phyloP scores from a whole-genome alignment of 2,113 vertebrate species.

The Panurus biarmicus region DNA sequence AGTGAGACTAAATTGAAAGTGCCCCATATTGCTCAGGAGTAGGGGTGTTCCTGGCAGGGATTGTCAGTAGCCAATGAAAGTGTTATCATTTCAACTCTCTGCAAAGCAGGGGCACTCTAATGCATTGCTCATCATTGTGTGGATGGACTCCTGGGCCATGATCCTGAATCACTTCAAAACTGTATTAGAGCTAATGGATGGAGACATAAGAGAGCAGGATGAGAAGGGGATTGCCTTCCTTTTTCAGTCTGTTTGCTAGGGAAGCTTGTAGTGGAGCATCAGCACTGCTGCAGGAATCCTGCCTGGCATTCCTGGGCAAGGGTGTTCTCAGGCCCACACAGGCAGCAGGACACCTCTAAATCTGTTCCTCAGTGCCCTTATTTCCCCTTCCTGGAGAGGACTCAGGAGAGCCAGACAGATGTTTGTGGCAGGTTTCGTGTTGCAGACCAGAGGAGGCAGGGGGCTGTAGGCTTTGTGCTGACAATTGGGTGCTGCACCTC shows the following conservation, averaged over 20 bases:
- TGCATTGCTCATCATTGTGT: neutral
- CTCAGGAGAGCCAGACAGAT: fast-evolving
- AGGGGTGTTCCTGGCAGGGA: neutral
- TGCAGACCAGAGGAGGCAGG: neutral
- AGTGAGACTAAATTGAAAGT: neutral
- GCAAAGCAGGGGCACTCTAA: neutral
- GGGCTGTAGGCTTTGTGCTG: neutral
- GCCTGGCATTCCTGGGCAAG: fast-evolving
- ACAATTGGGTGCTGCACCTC: neutral
- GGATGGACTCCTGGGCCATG: neutral
- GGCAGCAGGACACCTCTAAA: fast-evolving
- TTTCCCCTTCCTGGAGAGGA: neutral
- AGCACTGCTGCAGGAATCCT: neutral
- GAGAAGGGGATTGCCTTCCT: neutral
- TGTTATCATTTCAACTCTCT: neutral
- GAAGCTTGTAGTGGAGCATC: neutral
- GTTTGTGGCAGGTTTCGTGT: neutral
- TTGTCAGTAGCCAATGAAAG: neutral
- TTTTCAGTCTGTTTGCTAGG: neutral
- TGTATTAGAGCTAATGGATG: neutral
- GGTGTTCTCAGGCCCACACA: neutral
- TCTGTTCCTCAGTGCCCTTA: neutral
- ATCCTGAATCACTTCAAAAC: neutral
- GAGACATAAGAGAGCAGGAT: neutral
- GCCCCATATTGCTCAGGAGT: neutral